phyloP scores from a whole-genome alignment of 1,140 invertebrate genomes.

The Drosophila rufa region DNA sequence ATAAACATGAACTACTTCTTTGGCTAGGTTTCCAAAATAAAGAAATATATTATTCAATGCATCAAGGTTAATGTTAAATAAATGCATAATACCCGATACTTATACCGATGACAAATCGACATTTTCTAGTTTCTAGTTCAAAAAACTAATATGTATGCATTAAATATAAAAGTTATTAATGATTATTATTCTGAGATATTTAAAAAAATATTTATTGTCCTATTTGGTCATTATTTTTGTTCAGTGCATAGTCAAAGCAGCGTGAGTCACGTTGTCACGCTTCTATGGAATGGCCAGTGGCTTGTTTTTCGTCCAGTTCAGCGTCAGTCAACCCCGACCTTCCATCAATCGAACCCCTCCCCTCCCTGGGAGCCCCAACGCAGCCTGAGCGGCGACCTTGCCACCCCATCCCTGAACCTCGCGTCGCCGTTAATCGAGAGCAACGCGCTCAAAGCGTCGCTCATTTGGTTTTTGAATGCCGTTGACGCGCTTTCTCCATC shows the following conservation, averaged over 20 bases:
- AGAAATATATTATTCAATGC: no score
- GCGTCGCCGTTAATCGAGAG: conserved; percentile 64
- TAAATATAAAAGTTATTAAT: no score
- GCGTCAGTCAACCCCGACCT: conserved; percentile 1
- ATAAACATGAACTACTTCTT: no score
- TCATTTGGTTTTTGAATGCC: conserved; percentile 54
- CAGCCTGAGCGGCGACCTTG: neutral
- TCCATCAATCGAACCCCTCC: conserved; percentile 4
- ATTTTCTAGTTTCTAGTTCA: no score
- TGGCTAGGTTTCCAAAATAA: no score
- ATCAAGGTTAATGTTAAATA: no score
- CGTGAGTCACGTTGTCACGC: conserved; percentile 9
- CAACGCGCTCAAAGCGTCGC: conserved; percentile 63
- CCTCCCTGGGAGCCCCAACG: no score
- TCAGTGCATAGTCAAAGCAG: neutral
- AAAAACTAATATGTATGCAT: no score
- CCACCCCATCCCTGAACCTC: neutral
- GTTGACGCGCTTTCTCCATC: conserved; percentile 41
- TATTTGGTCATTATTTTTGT: neutral
- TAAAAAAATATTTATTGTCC: neutral
- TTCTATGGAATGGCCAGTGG: neutral
- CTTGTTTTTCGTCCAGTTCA: conserved; percentile 20
- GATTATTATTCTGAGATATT: no score
- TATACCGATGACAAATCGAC: no score
- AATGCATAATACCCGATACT: no score